Evolutionary conservation across 2,113 vertebrate species (phyloP).

Genomic region (Ginglymostoma cirratum): DNA sequence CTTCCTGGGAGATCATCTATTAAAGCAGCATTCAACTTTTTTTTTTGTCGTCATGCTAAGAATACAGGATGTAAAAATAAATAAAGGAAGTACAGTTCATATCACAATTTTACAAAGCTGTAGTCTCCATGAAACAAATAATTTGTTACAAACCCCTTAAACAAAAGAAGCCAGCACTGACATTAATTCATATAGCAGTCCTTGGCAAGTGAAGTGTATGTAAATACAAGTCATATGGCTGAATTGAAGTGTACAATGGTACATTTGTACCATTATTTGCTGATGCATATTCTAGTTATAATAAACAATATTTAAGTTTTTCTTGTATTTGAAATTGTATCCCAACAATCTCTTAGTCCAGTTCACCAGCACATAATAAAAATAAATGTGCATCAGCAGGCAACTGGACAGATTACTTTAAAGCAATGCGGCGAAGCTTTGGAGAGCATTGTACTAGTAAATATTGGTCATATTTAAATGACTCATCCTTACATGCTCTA

Average conservation of each 20-base stretch:
- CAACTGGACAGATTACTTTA: neutral
- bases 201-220: neutral
- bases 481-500: neutral
- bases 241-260: neutral
- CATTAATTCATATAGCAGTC: neutral
- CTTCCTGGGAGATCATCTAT: neutral
- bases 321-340: neutral
- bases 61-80: slow-evolving; percentile 16
- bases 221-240: neutral
- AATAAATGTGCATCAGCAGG: neutral
- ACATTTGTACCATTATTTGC: neutral
- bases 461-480: neutral
- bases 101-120: neutral
- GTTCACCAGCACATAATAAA: neutral
- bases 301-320: neutral
- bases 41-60: neutral
- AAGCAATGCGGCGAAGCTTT: slow-evolving; percentile 3
- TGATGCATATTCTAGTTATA: neutral
- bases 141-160: neutral
- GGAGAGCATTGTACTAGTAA: neutral
- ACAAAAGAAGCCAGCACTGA: neutral
- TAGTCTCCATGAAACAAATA: neutral
- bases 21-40: neutral
- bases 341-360: neutral
- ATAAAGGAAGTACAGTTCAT: neutral